phyloP scores from a whole-genome alignment of 2,888 invertebrate genomes.

The Spodoptera littoralis region DNA sequence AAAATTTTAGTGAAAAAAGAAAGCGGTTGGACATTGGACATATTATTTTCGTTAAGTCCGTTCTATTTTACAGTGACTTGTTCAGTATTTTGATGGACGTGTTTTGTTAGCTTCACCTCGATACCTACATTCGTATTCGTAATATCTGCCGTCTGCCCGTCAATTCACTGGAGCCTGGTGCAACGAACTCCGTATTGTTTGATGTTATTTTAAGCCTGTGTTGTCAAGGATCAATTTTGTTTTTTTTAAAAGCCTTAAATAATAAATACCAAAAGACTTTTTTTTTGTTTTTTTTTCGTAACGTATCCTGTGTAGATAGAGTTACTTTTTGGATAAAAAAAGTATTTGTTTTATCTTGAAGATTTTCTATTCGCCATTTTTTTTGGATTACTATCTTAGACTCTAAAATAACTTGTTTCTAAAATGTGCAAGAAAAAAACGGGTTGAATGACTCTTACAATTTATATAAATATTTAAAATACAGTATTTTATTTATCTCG shows the following conservation, averaged over 20 bases:
- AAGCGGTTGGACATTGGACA: too few species aligned
- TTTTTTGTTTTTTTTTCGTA: slow-evolving; percentile 11
- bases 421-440: too few species aligned
- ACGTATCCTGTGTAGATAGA: not conserved
- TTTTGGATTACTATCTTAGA: not conserved
- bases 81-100: not conserved
- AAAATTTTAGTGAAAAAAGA: too few species aligned
- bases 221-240: slow-evolving; percentile 51
- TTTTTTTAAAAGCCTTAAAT: slow-evolving; percentile 24
- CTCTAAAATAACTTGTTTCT: too few species aligned
- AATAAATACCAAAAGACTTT: not conserved
- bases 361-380: not conserved
- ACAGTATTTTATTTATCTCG: too few species aligned
- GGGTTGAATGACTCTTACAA: too few species aligned
- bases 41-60: too few species aligned
- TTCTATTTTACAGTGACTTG: too few species aligned
- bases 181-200: slow-evolving; percentile 68
- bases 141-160: slow-evolving; percentile 11
- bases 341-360: not conserved
- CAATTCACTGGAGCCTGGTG: slow-evolving; percentile 53
- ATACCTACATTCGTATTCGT: slow-evolving; percentile 7
- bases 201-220: slow-evolving; percentile 62
- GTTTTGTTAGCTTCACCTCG: slow-evolving; percentile 7
- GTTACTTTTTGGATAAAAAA: slow-evolving; percentile 6
- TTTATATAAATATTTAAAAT: too few species aligned